A percentile compares a stretch with the other conserved stretches of the same genome.
These are phyloP conservation scores for Aurelia sp. DNA, from an alignment of 30 jellyfish, hydroid and myxozoan species.

Conservation along the genomic window DNA sequence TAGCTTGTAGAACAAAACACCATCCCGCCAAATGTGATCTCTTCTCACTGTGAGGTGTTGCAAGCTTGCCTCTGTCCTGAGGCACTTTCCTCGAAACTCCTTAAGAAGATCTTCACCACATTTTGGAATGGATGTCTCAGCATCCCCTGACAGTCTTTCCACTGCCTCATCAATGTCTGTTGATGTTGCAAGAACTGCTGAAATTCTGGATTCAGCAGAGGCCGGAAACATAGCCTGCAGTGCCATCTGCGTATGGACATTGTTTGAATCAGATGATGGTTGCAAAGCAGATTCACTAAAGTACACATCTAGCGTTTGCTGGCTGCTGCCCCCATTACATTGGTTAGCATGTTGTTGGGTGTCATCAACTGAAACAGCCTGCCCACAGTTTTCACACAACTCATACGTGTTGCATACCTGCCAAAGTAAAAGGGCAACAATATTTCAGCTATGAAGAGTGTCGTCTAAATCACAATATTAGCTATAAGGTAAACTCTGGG, in stretches of 20 bases:
- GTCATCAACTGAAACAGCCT: neutral
- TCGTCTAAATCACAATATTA: no score
- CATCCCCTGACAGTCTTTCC: no score
- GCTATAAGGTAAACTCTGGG: no score
- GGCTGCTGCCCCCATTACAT: neutral
- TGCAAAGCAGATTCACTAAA: no score
- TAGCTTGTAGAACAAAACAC: constrained; percentile 8
- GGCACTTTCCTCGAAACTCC: neutral
- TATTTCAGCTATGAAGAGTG: no score
- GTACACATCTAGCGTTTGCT: no score
- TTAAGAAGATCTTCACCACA: neutral
- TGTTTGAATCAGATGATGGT: neutral
- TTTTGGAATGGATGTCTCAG: no score
- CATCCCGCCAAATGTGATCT: constrained; percentile 28
- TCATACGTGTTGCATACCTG: neutral
- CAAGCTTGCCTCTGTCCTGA: neutral
- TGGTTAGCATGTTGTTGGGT: neutral
- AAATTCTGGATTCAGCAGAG: neutral
- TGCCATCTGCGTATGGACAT: neutral
- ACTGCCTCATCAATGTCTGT: neutral
- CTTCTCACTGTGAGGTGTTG: neutral
- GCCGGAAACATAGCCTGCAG: neutral
- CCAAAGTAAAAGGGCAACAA: no score
- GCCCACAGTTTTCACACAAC: neutral
- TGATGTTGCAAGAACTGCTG: neutral